Evolutionary conservation across 2,797 vertebrate genomes (phyloP), one percentile per base, ranked within the genome.

Genomic region (Botia kubotai): DNA sequence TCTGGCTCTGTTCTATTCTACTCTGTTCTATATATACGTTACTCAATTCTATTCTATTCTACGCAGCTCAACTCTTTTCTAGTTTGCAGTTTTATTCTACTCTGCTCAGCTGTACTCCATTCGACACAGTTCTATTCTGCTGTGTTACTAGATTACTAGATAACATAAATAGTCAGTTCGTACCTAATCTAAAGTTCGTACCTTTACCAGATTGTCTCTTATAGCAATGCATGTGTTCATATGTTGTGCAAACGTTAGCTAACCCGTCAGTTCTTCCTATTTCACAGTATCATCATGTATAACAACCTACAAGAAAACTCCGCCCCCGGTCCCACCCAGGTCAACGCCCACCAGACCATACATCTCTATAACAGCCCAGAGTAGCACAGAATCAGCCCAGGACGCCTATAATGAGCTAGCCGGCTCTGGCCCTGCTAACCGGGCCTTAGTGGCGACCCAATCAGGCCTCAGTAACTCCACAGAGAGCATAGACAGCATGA

Each of bases 331-430:
- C 84, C 97, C 97, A 39, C 97, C 97, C 39, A 94, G 97, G 29
- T 76, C 72, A 88, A 97, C 96, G 53, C 96, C 97, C 87, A 97
- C 96, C 87, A 98, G 97, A 88, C 97, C 97, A 0, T 98, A 97
- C 91, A 99, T 99, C 92, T 99, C 97, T 87, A 98, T 99, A 92
- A 99, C 97, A 57, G 96, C 97, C 57, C 97, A 99, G 95, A 99
- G 97, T 94, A 99, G 97, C 94, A 99, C 97, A 23, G 97, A 98
- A 90, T 98, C 97, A 19, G 97, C 97, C 81, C 97, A 99, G 88
- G 97, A 99, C 79, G 97, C 97, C 5, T 98, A 99, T 90, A 97
- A 96, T 95, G 97, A 99, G 68, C 77, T 84, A 29, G 68, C 68
- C 10, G 17, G 73, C n/a, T 53, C 62, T 23, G 96, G 96, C 75